A percentile compares a stretch with the other conserved stretches of the same genome.
Conservation (phyloP, 2,888 invertebrate species). For the Girardia tigrina region DNA sequence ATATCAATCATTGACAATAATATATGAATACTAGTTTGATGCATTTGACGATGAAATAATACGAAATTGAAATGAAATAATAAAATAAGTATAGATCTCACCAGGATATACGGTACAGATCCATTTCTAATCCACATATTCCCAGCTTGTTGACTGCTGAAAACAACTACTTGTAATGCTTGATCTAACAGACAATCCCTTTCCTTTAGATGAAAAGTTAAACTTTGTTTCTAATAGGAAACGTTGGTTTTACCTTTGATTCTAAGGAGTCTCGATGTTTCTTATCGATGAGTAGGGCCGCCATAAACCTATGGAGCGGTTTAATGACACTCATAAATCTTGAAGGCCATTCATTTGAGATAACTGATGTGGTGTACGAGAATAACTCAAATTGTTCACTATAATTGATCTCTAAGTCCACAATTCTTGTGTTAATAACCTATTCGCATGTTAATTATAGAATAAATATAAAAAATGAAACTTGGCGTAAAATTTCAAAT, state of each 20-base stretch:
- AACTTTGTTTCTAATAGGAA: not conserved
- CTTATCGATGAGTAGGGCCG: not conserved
- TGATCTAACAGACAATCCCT: not conserved
- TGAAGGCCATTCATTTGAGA: not conserved
- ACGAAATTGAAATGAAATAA: too few relatives aligned
- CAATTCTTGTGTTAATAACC: not conserved
- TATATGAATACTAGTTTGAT: too few relatives aligned
- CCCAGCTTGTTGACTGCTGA: not conserved
- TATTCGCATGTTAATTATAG: not conserved
- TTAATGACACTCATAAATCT: not conserved
- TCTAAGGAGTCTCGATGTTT: not conserved
- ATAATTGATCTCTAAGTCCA: not conserved
- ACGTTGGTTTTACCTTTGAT: not conserved
- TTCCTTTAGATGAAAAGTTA: not conserved
- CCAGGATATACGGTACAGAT: not conserved
- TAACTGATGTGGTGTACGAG: not conserved
- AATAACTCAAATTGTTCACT: not conserved
- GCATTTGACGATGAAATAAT: too few relatives aligned
- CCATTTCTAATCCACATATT: not conserved
- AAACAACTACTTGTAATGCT: not conserved
- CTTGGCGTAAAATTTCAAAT: not conserved
- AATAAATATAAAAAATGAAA: not conserved
- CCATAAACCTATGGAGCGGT: not conserved
- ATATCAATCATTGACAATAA: too few relatives aligned
- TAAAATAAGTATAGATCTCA: too few relatives aligned